These are phyloP conservation scores for Pseudomugil gertrudae DNA, from an alignment of 2,797 vertebrate species.

Conservation along the genomic window DNA sequence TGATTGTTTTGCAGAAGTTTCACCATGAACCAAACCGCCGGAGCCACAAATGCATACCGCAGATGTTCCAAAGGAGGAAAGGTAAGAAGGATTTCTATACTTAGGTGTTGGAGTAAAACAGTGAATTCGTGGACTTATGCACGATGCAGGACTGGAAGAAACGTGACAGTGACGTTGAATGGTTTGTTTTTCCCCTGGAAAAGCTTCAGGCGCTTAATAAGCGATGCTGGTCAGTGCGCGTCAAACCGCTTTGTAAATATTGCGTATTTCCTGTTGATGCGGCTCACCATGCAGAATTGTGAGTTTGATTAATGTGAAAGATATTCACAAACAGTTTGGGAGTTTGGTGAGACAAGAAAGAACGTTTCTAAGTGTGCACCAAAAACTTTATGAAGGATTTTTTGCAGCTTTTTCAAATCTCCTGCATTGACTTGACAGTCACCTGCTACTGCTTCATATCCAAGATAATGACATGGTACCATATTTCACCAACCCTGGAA, in stretches of 20 bases:
- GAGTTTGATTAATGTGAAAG: background rate
- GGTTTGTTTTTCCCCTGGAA: background rate
- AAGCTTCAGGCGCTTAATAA: background rate
- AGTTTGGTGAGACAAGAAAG: background rate
- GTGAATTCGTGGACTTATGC: background rate
- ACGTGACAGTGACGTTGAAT: background rate
- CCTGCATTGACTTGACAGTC: conserved; percentile 3
- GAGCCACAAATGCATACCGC: conserved; percentile 89
- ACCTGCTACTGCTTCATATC: background rate
- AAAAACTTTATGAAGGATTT: background rate
- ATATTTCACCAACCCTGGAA: conserved; percentile 38
- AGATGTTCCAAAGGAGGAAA: conserved; percentile 90
- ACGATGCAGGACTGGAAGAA: background rate
- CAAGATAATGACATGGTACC: conserved; percentile 10
- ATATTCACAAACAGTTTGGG: background rate
- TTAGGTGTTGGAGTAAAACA: background rate
- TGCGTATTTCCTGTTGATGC: background rate
- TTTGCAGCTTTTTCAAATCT: background rate
- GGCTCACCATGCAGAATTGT: background rate
- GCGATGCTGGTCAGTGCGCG: background rate
- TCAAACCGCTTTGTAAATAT: conserved; percentile 25
- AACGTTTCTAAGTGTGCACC: background rate
- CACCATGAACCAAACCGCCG: conserved; percentile 95
- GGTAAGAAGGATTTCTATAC: conserved; percentile 77
- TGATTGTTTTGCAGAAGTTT: conserved; percentile 47